phyloP scores from a whole-genome alignment of 2,113 vertebrate species.

The Oophaga pumilio region DNA sequence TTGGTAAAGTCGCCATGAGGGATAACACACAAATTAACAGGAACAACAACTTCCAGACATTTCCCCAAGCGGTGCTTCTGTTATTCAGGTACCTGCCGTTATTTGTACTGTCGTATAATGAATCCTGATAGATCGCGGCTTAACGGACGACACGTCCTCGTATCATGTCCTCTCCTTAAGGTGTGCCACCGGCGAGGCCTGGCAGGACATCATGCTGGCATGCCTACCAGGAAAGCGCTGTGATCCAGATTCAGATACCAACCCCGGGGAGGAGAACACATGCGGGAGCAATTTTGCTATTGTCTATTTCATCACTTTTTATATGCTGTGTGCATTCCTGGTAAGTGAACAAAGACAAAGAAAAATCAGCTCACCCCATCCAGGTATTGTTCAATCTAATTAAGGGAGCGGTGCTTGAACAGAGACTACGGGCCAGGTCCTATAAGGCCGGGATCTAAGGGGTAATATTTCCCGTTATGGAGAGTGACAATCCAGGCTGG shows the following conservation, averaged over 20 bases:
- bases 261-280: constrained; percentile 87
- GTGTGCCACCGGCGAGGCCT: constrained; percentile 96
- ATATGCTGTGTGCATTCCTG: constrained; percentile 98
- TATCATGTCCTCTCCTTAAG: constrained; percentile 65
- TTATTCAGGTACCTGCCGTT: constrained; percentile 85
- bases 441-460: too few relatives aligned
- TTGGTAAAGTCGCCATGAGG: constrained; percentile 97
- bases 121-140: not conserved
- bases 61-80: constrained; percentile 93
- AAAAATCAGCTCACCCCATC: too few relatives aligned
- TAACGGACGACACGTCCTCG: not conserved
- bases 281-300: constrained; percentile 97
- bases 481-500: too few relatives aligned
- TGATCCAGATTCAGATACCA: constrained; percentile 91
- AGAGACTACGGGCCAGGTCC: too few relatives aligned
- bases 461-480: too few relatives aligned
- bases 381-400: too few relatives aligned
- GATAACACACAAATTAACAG: constrained; percentile 96
- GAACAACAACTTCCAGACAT: constrained; percentile 99
- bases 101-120: not conserved
- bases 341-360: constrained; percentile 67
- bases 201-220: constrained; percentile 98
- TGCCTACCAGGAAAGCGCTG: constrained; percentile 93
- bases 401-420: too few relatives aligned
- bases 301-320: constrained; percentile 97